These are phyloP conservation scores for Pomatorhinus ruficollis DNA, from an alignment of 2,113 vertebrate species.

Conservation along the genomic window DNA sequence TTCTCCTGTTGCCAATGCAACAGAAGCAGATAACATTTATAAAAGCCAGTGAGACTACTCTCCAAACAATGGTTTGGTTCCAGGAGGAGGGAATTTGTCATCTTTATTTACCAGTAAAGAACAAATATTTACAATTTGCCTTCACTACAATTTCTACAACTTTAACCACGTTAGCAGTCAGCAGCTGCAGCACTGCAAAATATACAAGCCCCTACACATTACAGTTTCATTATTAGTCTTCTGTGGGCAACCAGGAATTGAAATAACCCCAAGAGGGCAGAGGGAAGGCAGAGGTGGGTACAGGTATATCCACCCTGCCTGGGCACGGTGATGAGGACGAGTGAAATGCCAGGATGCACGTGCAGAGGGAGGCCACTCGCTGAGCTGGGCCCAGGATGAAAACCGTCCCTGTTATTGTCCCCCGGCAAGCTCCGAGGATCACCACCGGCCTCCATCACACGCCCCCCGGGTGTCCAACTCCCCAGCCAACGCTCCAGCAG, in stretches of 20 bases:
- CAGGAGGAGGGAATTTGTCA: neutral
- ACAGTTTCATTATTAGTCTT: neutral
- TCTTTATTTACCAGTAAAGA: neutral
- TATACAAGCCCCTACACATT: fast-evolving
- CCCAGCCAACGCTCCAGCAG: neutral
- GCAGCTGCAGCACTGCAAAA: fast-evolving
- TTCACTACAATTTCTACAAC: neutral
- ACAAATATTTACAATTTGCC: neutral
- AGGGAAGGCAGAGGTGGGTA: neutral
- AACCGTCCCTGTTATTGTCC: fast-evolving
- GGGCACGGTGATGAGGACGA: fast-evolving
- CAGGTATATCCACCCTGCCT: neutral
- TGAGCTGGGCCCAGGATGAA: fast-evolving
- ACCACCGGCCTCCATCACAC: fast-evolving
- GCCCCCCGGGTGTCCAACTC: fast-evolving
- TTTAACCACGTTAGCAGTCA: neutral
- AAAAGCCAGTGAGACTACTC: neutral
- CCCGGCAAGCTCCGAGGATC: fast-evolving
- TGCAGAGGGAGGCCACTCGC: fast-evolving
- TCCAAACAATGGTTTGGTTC: neutral
- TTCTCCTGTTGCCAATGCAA: neutral
- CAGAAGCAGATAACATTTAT: neutral
- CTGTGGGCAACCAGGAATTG: fast-evolving
- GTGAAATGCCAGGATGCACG: fast-evolving
- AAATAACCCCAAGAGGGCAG: neutral